These are phyloP conservation scores for Limnothrissa miodon DNA, from an alignment of 2,113 vertebrate species.

Conservation along the genomic window DNA sequence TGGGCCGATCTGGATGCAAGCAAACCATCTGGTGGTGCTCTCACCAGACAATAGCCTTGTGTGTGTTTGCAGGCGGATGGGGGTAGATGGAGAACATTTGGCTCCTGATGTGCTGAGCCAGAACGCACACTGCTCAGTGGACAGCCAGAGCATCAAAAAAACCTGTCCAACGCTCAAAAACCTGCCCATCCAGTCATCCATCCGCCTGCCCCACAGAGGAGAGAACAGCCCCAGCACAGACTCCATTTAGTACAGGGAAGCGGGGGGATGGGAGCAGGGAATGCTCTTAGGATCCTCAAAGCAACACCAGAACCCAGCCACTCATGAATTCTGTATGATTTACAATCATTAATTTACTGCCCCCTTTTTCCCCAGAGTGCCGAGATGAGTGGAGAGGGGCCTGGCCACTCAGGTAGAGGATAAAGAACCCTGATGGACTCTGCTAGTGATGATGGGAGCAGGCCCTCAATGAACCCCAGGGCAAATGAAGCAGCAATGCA, in stretches of 20 bases:
- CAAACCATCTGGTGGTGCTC: conserved; percentile 55
- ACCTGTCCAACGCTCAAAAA: neutral
- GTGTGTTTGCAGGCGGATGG: conserved; percentile 31
- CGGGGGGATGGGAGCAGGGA: neutral
- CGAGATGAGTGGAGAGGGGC: conserved; percentile 16
- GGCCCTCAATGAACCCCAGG: neutral
- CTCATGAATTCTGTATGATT: conserved; percentile 53
- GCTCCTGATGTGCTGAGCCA: conserved; percentile 47
- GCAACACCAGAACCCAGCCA: conserved; percentile 23
- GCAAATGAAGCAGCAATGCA: neutral
- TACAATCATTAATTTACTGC: conserved; percentile 55
- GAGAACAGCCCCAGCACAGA: neutral
- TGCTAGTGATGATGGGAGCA: neutral
- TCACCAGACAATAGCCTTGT: conserved; percentile 44
- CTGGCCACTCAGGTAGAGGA: neutral
- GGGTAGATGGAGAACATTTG: conserved; percentile 46
- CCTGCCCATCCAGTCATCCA: neutral
- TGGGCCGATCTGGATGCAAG: conserved; percentile 45
- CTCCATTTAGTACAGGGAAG: neutral
- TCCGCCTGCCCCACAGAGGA: neutral
- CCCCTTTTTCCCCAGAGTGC: conserved; percentile 28
- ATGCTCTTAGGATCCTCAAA: conserved; percentile 28
- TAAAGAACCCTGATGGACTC: neutral
- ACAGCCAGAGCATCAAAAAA: conserved; percentile 8
- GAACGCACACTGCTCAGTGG: conserved; percentile 32